These are phyloP conservation scores for Lanius collurio DNA, from an alignment of 2,113 vertebrate genomes.

Conservation along the genomic window DNA sequence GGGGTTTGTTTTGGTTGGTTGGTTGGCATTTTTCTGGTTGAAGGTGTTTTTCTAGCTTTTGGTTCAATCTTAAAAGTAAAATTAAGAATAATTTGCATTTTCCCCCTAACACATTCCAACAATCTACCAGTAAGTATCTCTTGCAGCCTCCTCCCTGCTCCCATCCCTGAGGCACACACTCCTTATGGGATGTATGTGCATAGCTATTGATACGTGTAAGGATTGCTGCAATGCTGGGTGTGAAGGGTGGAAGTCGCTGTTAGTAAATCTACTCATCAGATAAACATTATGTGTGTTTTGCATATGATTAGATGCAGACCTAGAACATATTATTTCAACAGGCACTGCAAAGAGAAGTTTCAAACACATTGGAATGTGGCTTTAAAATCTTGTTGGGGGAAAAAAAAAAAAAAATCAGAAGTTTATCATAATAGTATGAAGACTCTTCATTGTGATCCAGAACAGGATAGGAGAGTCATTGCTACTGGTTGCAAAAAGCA, in stretches of 20 bases:
- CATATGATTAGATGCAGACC: not conserved
- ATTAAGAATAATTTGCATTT: not conserved
- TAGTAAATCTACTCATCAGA: not conserved
- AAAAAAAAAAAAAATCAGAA: not conserved
- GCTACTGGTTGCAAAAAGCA: not conserved
- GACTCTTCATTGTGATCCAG: not conserved
- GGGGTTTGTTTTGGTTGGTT: too few species aligned
- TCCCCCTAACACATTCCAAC: rapidly evolving
- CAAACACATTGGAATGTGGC: not conserved
- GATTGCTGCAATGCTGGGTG: not conserved
- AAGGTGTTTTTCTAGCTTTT: not conserved
- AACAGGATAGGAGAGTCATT: not conserved
- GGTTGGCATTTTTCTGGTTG: not conserved
- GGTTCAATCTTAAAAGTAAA: not conserved
- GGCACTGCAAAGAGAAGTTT: not conserved
- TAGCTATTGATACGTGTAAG: not conserved
- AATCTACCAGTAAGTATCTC: not conserved
- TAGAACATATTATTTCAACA: rapidly evolving
- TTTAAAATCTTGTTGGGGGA: not conserved
- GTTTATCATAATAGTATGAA: not conserved
- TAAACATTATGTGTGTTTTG: not conserved
- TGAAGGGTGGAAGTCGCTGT: not conserved
- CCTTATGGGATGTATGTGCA: rapidly evolving
- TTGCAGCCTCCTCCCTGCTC: not conserved
- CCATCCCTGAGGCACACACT: rapidly evolving